These are phyloP conservation scores for Diglossa cyanea DNA, from an alignment of 2,797 vertebrate genomes.

Conservation along the genomic window DNA sequence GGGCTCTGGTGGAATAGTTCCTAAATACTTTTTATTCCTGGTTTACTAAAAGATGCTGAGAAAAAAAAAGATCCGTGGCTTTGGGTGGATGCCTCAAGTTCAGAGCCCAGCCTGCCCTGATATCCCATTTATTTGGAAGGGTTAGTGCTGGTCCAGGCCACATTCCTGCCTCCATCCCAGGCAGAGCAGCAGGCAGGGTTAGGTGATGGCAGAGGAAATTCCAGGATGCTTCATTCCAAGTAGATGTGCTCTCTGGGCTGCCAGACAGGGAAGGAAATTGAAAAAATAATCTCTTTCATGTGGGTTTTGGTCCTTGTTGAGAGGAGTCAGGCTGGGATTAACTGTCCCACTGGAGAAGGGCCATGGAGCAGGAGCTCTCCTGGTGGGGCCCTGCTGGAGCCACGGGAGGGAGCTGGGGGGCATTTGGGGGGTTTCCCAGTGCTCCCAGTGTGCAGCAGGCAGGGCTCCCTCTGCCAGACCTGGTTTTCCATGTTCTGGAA, in stretches of 20 bases:
- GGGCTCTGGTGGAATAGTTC: background rate
- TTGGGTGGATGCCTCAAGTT: background rate
- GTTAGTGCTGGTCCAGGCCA: background rate
- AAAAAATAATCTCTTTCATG: constrained; percentile 10
- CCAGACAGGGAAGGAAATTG: background rate
- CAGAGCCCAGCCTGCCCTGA: background rate
- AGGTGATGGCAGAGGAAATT: background rate
- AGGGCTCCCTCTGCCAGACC: background rate
- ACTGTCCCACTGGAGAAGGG: background rate
- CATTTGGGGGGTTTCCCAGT: accelerated
- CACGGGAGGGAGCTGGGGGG: accelerated
- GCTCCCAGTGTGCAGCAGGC: background rate
- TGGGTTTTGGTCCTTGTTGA: background rate
- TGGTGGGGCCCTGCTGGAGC: background rate
- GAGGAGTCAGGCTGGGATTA: background rate
- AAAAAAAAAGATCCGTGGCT: background rate
- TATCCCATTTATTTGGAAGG: background rate
- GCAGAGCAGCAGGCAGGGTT: background rate
- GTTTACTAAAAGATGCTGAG: background rate
- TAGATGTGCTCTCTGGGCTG: background rate
- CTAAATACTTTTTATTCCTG: background rate
- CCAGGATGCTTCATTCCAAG: background rate
- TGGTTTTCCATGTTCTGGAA: background rate
- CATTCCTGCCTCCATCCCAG: background rate
- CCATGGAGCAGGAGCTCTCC: background rate